These are phyloP conservation scores for Callaeas wilsoni DNA, from an alignment of 2,113 vertebrate species.

Conservation along the genomic window DNA sequence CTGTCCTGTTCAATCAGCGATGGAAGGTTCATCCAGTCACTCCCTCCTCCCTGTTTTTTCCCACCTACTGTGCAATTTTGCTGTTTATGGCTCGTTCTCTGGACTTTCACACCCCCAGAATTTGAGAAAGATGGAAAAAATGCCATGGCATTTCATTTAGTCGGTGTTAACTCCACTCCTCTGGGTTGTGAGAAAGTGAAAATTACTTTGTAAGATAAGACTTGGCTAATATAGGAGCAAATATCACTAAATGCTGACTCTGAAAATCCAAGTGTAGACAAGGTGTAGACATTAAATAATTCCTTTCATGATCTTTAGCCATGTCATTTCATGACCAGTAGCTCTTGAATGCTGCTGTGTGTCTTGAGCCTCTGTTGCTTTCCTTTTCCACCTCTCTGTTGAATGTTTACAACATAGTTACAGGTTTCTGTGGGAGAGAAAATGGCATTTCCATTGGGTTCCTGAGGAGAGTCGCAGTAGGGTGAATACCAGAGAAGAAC, in stretches of 20 bases:
- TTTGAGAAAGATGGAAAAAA: neutral
- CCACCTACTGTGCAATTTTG: neutral
- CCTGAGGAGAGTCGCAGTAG: neutral
- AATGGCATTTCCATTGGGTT: neutral
- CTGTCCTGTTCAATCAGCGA: neutral
- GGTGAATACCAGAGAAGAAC: neutral
- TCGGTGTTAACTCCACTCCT: neutral
- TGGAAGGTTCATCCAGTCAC: neutral
- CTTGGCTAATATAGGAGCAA: neutral
- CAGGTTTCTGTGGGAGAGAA: neutral
- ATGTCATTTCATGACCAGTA: neutral
- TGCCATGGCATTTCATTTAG: slow-evolving; percentile 8
- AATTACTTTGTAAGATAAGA: neutral
- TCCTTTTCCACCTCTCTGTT: neutral
- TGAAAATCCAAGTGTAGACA: neutral
- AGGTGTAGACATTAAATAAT: neutral
- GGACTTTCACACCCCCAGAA: slow-evolving; percentile 8
- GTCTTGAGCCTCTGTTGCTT: neutral
- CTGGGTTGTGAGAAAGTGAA: slow-evolving; percentile 4
- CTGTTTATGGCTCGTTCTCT: slow-evolving; percentile 33
- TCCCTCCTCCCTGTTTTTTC: slow-evolving; percentile 6
- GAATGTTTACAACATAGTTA: neutral
- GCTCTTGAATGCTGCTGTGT: neutral
- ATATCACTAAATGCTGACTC: neutral
- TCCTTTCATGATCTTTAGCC: neutral